Base-by-base conservation (phyloP, 2,888 invertebrate species). In the Plebejus anna region DNA sequence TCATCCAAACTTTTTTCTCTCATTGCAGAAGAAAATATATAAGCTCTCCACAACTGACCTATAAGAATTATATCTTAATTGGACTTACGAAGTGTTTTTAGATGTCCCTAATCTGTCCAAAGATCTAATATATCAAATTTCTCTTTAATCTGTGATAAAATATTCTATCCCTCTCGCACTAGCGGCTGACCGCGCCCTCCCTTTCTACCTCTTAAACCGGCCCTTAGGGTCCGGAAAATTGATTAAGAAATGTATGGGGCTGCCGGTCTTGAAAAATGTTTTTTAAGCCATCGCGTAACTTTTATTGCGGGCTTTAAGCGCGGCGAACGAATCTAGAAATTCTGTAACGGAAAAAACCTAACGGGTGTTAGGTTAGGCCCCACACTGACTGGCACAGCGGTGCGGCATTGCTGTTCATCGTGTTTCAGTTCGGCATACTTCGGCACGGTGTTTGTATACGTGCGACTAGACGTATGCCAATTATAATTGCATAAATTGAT, bases 171-270 rank as follows among this genome's bases (percentile, higher is more conserved):
- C 83, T 38, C 55, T 85, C 81, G 5, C 78, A 55, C 85, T 16
- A 70, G 57, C 1, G 2, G 75, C 75, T 79, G 78, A 77, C 80
- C 78, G 38, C 36, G 72, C 75, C 36, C 57, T 85, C 85, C 81
- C 83, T 76, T 76, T 86, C 83, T 79, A 81, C 78, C 85, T 86
- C 86, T 86, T 84, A 85, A 82, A 81, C 81, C 81, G 82, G 81
- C 83, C 86, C 84, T 84, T 82, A 82, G 81, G 81, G 84, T 81
- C 80, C 79, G 78, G 82, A 78, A 80, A 81, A 80, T 80, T 83
- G 80, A 82, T 79, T 82, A 57, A 11, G 75, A 59, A 75, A 71
- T 51, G n/a, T 5, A 13, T 82, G 77, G 84, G 85, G 84, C 79
- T 38, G 81, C 75, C 22, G 6, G 1, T 55, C 13, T 47, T 72